Evolutionary conservation across 2,113 vertebrate species (phyloP).

Genomic region (Strix uralensis): DNA sequence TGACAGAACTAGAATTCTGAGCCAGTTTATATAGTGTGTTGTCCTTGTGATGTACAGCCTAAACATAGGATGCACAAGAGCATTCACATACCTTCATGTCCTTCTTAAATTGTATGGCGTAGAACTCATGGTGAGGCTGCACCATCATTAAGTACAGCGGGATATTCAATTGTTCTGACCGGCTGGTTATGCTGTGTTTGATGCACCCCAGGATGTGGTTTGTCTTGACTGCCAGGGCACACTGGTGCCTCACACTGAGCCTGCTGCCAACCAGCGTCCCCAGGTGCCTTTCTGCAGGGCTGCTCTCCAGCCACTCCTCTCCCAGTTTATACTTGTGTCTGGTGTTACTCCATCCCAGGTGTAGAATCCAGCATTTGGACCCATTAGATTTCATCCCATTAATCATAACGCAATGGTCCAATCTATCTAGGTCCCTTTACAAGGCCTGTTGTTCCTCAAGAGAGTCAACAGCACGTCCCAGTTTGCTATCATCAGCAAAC

Average conservation of each 20-base stretch:
- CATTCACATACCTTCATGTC: neutral
- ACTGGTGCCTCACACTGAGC: neutral
- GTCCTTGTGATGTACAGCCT: neutral
- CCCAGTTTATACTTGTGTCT: too few species aligned
- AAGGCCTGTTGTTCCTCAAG: neutral
- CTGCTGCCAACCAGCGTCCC: neutral
- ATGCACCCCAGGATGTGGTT: neutral
- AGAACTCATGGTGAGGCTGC: neutral
- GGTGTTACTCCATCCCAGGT: neutral
- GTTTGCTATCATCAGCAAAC: neutral
- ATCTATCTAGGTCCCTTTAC: neutral
- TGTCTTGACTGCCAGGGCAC: neutral
- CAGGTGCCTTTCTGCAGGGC: neutral
- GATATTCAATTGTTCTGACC: neutral
- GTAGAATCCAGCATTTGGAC: neutral
- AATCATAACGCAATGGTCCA: neutral
- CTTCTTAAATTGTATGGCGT: neutral
- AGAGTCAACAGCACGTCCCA: neutral
- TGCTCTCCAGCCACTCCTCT: neutral
- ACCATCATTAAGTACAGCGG: rapidly evolving
- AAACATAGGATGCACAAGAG: neutral
- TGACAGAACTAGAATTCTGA: neutral
- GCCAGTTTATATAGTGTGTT: neutral
- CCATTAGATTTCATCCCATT: neutral
- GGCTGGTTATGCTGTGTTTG: neutral